These are phyloP conservation scores for Watsonalla cultraria DNA, from an alignment of 2,888 invertebrate genomes.

Conservation along the genomic window DNA sequence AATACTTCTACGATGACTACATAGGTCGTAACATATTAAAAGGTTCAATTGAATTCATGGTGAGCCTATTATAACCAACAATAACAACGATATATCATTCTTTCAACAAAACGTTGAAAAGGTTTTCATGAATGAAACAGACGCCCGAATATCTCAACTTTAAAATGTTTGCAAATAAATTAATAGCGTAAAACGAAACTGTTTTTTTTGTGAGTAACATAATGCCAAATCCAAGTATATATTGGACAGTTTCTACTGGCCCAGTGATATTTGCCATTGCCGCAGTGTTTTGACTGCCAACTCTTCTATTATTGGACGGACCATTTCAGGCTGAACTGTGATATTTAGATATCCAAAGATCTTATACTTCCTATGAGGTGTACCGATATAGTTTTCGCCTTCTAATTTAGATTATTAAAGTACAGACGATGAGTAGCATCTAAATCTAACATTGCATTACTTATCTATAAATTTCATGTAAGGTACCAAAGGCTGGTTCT, in stretches of 20 bases:
- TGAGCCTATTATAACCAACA: slow-evolving; percentile 3
- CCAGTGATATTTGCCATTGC: slow-evolving; percentile 65
- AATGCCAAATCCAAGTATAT: slow-evolving; percentile 22
- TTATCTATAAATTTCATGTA: too few species aligned
- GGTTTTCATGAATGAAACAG: neutral
- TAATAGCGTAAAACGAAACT: neutral
- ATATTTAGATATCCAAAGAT: slow-evolving; percentile 28
- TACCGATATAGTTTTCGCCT: neutral
- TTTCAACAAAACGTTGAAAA: neutral
- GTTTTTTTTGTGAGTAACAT: neutral
- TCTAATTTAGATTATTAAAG: too few species aligned
- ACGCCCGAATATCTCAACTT: too few species aligned
- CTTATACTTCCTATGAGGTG: neutral
- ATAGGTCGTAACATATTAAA: slow-evolving; percentile 27
- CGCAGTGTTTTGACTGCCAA: slow-evolving; percentile 54
- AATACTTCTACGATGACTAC: slow-evolving; percentile 22
- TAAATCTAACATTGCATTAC: too few species aligned
- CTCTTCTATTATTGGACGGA: slow-evolving; percentile 47
- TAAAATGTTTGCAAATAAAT: neutral
- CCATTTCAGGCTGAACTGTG: slow-evolving; percentile 60
- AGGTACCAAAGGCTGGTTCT: too few species aligned
- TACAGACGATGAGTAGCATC: too few species aligned
- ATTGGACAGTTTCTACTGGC: slow-evolving; percentile 50
- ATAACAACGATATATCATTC: neutral
- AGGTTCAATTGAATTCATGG: slow-evolving; percentile 27